phyloP scores from a whole-genome alignment of 2,888 invertebrate genomes.

The Drosophila ezoana region DNA sequence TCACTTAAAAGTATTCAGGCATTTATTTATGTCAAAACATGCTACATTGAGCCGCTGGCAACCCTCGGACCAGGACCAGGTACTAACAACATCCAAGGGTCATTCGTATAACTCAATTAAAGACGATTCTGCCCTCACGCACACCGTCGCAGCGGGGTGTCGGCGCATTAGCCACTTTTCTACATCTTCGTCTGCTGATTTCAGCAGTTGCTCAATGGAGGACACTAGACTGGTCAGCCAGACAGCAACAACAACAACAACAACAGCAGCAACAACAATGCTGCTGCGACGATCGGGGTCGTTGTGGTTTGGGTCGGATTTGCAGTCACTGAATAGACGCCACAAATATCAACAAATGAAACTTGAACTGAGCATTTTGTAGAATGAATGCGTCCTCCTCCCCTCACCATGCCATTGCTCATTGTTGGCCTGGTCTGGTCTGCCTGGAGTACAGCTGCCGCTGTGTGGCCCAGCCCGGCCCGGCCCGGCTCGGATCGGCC shows the following conservation, averaged over 20 bases:
- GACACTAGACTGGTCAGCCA: constrained; percentile 18
- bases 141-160: constrained; percentile 79
- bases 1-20: constrained; percentile 83
- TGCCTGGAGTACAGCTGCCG: constrained; percentile 45
- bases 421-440: constrained; percentile 35
- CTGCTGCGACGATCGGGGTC: constrained; percentile 64
- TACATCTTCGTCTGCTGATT: constrained; percentile 47
- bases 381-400: constrained; percentile 54
- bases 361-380: constrained; percentile 52
- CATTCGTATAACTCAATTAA: constrained; percentile 80
- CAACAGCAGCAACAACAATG: constrained; percentile 39
- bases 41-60: constrained; percentile 67
- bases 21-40: constrained; percentile 85
- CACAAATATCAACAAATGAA: constrained; percentile 71
- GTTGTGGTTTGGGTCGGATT: constrained; percentile 60
- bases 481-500: neutral
- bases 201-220: constrained; percentile 57
- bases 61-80: constrained; percentile 58
- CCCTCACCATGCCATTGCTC: constrained; percentile 23
- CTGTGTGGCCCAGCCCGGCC: constrained; percentile 57
- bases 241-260: too few species aligned
- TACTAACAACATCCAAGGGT: constrained; percentile 34
- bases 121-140: constrained; percentile 76
- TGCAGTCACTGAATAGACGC: constrained; percentile 42
- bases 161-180: constrained; percentile 69